Percentiles rank a stretch among this genome's conserved stretches.
Conservation (phyloP, 2,888 invertebrate genomes). For the Hylaea fasciaria region DNA sequence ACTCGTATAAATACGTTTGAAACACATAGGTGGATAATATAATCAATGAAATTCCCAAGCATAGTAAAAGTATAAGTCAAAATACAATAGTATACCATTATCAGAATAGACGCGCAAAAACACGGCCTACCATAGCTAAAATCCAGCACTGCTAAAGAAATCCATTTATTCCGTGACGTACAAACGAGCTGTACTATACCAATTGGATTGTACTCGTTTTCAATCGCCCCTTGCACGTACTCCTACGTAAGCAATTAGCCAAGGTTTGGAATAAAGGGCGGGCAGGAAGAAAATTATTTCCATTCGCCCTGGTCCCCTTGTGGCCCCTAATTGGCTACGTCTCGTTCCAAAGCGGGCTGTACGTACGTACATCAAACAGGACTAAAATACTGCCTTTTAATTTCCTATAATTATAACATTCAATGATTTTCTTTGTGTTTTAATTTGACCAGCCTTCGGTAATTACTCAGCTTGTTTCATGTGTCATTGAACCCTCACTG, state of each 20-base stretch:
- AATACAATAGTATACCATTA: too few species aligned
- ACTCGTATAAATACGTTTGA: too few species aligned
- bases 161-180: not conserved
- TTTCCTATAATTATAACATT: constrained; percentile 61
- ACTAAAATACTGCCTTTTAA: constrained; percentile 63
- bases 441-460: constrained; percentile 16
- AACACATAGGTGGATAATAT: too few species aligned
- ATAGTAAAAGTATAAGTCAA: too few species aligned
- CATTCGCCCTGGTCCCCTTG: constrained; percentile 59
- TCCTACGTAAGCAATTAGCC: constrained; percentile 62
- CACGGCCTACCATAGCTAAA: not conserved
- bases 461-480: constrained; percentile 36
- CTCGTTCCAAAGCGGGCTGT: constrained; percentile 51
- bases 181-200: too few species aligned
- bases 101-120: too few species aligned
- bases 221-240: constrained; percentile 20
- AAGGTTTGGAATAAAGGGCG: constrained; percentile 60
- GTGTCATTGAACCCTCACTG: constrained; percentile 9
- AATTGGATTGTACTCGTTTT: constrained; percentile 12
- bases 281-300: constrained; percentile 64
- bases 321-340: constrained; percentile 63
- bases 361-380: constrained; percentile 68
- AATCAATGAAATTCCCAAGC: too few species aligned
- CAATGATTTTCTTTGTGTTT: constrained; percentile 50
- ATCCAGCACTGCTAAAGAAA: not conserved